phyloP scores from a whole-genome alignment of 2,113 vertebrate genomes.

The Tyrannus savana region DNA sequence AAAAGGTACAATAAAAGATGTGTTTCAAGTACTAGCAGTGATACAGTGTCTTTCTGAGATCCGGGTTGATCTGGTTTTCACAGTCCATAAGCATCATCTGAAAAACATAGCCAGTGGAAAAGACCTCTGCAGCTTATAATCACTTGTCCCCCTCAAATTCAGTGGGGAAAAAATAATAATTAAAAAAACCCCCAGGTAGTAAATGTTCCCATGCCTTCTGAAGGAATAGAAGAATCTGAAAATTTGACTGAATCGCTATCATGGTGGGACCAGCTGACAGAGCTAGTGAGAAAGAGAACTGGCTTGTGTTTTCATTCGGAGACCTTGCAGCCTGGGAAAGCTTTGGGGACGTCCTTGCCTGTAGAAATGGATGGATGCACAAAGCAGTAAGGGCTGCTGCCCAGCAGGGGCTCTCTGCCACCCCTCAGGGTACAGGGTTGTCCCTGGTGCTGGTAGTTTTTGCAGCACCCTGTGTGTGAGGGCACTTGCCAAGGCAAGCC shows the following conservation, averaged over 20 bases:
- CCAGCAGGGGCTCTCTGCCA: fast-evolving
- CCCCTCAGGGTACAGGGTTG: fast-evolving
- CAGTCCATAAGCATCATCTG: not conserved
- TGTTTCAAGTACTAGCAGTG: not conserved
- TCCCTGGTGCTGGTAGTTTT: not conserved
- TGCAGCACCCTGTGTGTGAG: not conserved
- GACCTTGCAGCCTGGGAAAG: not conserved
- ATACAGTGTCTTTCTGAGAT: not conserved
- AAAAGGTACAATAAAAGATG: not conserved
- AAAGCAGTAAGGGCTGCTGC: not conserved
- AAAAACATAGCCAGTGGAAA: not conserved
- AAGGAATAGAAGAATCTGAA: not conserved
- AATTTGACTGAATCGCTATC: not conserved
- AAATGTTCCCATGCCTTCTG: not conserved
- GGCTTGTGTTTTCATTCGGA: not conserved
- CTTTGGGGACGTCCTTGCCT: not conserved
- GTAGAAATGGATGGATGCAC: not conserved
- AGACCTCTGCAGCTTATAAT: not conserved
- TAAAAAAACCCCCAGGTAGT: not conserved
- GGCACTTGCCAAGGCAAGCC: not conserved
- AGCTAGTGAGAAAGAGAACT: not conserved
- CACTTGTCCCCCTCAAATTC: not conserved
- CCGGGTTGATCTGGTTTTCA: not conserved
- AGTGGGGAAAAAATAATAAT: not conserved
- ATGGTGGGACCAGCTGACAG: not conserved